Evolutionary conservation across 2,113 vertebrate species (phyloP).

Genomic region (Carlito syrichta): DNA sequence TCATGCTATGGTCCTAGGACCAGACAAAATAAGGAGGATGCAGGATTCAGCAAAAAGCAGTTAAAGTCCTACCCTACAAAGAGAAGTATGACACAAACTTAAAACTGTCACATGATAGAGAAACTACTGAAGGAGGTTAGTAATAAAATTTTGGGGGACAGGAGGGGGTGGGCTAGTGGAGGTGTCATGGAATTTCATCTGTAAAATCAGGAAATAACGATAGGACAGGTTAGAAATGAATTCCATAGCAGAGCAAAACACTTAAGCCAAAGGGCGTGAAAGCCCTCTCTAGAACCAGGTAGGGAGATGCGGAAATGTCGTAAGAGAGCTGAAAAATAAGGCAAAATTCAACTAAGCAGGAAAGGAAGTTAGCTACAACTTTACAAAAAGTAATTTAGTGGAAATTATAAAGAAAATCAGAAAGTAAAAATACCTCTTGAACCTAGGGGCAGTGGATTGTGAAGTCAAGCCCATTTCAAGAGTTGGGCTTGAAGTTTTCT

Average conservation of each 20-base stretch:
- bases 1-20: neutral
- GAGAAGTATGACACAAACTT: accelerated
- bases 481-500: neutral
- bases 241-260: neutral
- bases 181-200: neutral
- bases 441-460: neutral
- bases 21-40: neutral
- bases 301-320: neutral
- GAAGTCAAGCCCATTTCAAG: neutral
- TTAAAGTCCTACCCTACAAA: neutral
- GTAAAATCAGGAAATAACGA: neutral
- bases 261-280: neutral
- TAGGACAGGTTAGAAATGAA: neutral
- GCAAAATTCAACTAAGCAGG: neutral
- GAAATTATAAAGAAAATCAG: neutral
- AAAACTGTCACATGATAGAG: too few relatives aligned
- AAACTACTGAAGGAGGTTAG: neutral
- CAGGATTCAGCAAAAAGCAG: too few relatives aligned
- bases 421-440: neutral
- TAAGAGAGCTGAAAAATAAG: neutral
- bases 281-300: neutral
- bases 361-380: neutral
- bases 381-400: too few relatives aligned
- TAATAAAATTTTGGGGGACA: neutral
- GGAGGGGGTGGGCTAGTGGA: neutral